Base-by-base conservation (phyloP, 2,888 invertebrate genomes). In the Epinotia ramella region DNA sequence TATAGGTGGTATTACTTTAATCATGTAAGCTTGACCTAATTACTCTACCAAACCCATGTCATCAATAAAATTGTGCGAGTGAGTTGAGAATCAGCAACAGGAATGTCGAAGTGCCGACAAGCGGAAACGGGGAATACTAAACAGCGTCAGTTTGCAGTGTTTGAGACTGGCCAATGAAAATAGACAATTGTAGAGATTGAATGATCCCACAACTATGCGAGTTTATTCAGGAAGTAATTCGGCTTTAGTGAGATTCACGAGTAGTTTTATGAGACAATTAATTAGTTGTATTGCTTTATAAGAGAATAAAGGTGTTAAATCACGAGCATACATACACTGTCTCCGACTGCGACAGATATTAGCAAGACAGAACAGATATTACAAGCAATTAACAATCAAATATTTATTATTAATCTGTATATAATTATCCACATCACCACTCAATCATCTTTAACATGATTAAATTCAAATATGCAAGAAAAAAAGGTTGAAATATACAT, bases 121-220 rank as follows among this genome's bases (percentile, higher is more conserved):
- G 68, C 53, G 53, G 66, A 40, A 65, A 65, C 57, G 60, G 64
- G 13, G 16, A 56, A 74, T 40, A 59, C 69, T 69, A 70, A 74
- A 74, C 74, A 74, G 59, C 40, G 46, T 44, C 57, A 53, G 68
- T 46, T 49, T 69, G 46, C 60, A 65, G 59, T 53, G 53, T 66
- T 40, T 64, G 69, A 66, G 65, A 59, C 57, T 49, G 49, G 60
- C 65, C 75, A 71, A 75, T 71, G 59, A 75, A 75, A 71, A 75
- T 71, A 75, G 71, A 71, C 75, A 75, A 66, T 71, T 65, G 67
- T 71, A 66, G 44, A 56, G 68, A 73, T 73, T 77, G 73, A 76
- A 68, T 68, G 73, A 76, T 76, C 76, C 57, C 71, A 20, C 62
- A 76, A 73, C 53, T 64, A 68, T 68, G 20, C 40, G 71, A 67